Conservation (phyloP, 2,797 vertebrate genomes). For the Knipowitschia caucasica region DNA sequence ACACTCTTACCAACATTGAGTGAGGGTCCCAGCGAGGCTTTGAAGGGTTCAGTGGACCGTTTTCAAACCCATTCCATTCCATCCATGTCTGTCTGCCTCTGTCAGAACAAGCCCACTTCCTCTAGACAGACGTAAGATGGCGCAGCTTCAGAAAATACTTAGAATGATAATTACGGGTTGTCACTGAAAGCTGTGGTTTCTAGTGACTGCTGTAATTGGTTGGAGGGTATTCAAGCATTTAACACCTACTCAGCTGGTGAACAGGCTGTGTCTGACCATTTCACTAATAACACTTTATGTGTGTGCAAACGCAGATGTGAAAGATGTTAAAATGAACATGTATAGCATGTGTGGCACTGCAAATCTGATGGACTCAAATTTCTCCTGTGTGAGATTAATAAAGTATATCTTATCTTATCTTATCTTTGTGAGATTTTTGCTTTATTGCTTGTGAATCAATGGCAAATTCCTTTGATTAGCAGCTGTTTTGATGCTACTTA, state of each 20-base stretch:
- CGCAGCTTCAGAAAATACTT: conserved; percentile 57
- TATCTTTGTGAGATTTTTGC: no score
- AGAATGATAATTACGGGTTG: conserved; percentile 70
- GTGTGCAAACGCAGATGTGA: no score
- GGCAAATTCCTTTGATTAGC: no score
- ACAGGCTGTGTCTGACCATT: conserved; percentile 24
- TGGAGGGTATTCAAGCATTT: conserved; percentile 50
- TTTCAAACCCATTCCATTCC: conserved; percentile 30
- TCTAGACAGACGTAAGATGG: conserved; percentile 55
- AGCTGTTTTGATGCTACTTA: no score
- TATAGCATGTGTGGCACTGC: no score
- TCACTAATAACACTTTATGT: not conserved
- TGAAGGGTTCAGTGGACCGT: conserved; percentile 15
- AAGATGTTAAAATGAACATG: no score
- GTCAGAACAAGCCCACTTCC: conserved; percentile 38
- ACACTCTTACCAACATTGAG: conserved; percentile 14
- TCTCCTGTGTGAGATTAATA: no score
- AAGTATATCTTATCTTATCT: no score
- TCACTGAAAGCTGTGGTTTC: conserved; percentile 51
- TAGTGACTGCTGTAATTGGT: conserved; percentile 65
- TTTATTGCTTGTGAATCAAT: no score
- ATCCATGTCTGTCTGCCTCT: conserved; percentile 31
- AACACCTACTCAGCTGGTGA: conserved; percentile 42
- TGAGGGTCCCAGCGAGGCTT: conserved; percentile 8
- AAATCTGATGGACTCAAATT: no score